These are phyloP conservation scores for Adoxophyes honmai DNA, from an alignment of 1,140 invertebrate genomes.

Conservation along the genomic window DNA sequence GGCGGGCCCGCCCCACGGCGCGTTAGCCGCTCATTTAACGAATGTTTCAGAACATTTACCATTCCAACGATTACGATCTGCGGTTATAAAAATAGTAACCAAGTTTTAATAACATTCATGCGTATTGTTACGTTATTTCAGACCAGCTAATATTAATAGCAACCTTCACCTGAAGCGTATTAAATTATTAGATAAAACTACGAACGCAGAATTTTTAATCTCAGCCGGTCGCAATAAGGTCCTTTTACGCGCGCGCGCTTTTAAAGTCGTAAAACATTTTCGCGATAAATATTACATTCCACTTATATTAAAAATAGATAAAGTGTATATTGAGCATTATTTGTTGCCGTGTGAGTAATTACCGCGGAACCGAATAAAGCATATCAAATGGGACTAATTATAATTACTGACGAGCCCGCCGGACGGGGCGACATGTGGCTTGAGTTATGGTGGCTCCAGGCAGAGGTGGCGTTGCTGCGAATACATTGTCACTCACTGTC, in stretches of 20 bases:
- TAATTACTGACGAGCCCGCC: constrained; percentile 48
- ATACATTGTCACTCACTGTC: constrained; percentile 5
- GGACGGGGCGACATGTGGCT: constrained; percentile 45
- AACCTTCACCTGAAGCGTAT: too few relatives aligned
- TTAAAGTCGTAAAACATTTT: constrained; percentile 7
- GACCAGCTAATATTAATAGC: too few relatives aligned
- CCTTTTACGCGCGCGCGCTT: too few relatives aligned
- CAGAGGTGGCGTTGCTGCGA: neutral
- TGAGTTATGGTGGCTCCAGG: constrained; percentile 1
- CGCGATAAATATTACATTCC: constrained; percentile 18
- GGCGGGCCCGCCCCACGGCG: constrained; percentile 53
- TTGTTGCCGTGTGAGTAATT: neutral
- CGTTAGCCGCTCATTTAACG: constrained; percentile 40
- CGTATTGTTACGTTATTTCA: too few relatives aligned
- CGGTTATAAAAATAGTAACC: neutral
- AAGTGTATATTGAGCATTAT: too few relatives aligned
- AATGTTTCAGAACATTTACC: constrained; percentile 39
- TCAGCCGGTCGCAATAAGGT: too few relatives aligned
- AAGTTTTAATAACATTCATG: too few relatives aligned
- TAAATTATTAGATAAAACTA: too few relatives aligned
- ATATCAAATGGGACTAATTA: constrained; percentile 62
- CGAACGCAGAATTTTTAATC: too few relatives aligned
- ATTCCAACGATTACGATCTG: constrained; percentile 29
- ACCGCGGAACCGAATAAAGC: constrained; percentile 45
- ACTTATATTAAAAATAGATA: constrained; percentile 18